phyloP scores from a whole-genome alignment of 2,888 invertebrate genomes.

The Hemaris fuciformis region DNA sequence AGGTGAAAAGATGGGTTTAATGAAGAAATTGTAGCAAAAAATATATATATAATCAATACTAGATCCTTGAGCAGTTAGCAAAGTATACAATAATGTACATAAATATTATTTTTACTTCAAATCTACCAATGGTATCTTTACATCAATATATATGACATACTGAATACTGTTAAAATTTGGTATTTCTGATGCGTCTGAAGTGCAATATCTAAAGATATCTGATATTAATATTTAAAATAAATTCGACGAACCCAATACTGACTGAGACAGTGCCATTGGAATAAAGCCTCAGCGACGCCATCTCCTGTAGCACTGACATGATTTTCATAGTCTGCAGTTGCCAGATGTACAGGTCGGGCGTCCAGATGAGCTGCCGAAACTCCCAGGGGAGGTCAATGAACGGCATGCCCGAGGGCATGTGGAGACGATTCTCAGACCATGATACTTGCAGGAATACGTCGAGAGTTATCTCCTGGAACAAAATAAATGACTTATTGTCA shows the following conservation, averaged over 20 bases:
- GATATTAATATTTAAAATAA: slow-evolving; percentile 23
- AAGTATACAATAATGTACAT: too few species aligned
- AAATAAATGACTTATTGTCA: neutral
- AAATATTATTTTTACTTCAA: too few species aligned
- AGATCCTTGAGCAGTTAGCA: too few species aligned
- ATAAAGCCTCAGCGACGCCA: slow-evolving; percentile 83
- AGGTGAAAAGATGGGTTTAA: too few species aligned
- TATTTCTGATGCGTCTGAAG: too few species aligned
- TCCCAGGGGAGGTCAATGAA: slow-evolving; percentile 84
- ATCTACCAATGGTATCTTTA: too few species aligned
- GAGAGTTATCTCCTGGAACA: slow-evolving; percentile 82
- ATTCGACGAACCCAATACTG: slow-evolving; percentile 82
- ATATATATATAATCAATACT: too few species aligned
- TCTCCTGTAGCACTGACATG: slow-evolving; percentile 83
- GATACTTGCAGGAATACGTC: slow-evolving; percentile 85
- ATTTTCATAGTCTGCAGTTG: slow-evolving; percentile 84
- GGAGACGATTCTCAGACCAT: slow-evolving; percentile 81
- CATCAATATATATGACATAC: too few species aligned
- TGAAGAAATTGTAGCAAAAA: too few species aligned
- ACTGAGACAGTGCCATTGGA: slow-evolving; percentile 83
- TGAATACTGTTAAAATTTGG: too few species aligned
- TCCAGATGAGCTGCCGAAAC: slow-evolving; percentile 82
- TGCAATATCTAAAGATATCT: slow-evolving; percentile 20
- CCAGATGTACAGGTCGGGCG: slow-evolving; percentile 84
- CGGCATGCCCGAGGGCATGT: slow-evolving; percentile 61